Evolutionary conservation across 2,888 invertebrate genomes (phyloP).

Genomic region (Fabriciana adippe): DNA sequence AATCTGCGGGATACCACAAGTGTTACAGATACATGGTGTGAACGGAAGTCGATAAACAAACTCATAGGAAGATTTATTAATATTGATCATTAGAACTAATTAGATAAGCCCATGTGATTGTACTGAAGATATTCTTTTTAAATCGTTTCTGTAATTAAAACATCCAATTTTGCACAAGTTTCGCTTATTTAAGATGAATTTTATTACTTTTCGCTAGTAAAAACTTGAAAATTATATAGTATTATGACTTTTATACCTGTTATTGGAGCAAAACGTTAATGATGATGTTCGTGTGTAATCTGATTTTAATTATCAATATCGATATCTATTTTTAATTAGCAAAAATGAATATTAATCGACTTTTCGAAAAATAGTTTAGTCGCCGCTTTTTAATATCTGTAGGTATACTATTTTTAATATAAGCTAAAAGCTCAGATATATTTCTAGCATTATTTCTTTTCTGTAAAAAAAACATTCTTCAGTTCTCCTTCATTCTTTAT

Average conservation of each 20-base stretch:
- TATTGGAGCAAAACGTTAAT: conserved; percentile 1
- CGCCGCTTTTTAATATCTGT: neutral
- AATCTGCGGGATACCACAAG: conserved; percentile 29
- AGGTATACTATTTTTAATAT: too few relatives aligned
- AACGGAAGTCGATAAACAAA: conserved; percentile 34
- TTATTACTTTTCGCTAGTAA: neutral
- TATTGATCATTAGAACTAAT: conserved; percentile 15
- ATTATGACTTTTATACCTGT: neutral
- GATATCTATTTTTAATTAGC: conserved; percentile 7
- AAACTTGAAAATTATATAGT: conserved; percentile 1
- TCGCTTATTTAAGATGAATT: neutral
- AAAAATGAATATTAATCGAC: neutral
- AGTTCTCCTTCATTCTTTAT: too few relatives aligned
- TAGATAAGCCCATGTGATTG: conserved; percentile 11
- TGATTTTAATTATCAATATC: conserved; percentile 5
- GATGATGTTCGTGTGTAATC: neutral
- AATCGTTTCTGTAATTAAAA: conserved; percentile 14
- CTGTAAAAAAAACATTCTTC: too few relatives aligned
- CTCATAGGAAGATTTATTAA: conserved; percentile 16
- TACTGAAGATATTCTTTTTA: conserved; percentile 10
- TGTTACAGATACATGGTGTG: conserved; percentile 22
- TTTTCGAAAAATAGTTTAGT: too few relatives aligned
- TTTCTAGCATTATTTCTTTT: too few relatives aligned
- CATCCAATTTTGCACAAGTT: neutral
- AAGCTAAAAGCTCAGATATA: too few relatives aligned